phyloP scores from a whole-genome alignment of 2,888 invertebrate genomes.

The Agapetus fuscipes region DNA sequence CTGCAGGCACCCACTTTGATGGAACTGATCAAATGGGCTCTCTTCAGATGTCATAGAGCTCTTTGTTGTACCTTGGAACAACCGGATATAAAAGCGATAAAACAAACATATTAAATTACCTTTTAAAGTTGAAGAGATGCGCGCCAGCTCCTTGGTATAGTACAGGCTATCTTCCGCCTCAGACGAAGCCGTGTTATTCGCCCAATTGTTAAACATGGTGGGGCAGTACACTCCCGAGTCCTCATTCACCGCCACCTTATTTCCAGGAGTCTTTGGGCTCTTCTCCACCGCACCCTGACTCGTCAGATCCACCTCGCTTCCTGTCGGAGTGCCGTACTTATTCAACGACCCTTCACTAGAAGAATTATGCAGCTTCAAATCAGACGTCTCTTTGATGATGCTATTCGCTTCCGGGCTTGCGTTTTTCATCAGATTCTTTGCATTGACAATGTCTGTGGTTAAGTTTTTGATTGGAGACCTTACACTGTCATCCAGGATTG shows the following conservation, averaged over 20 bases:
- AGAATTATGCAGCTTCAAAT: constrained; percentile 7
- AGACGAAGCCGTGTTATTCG: constrained; percentile 15
- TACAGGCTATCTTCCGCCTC: too few relatives aligned
- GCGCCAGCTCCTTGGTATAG: too few relatives aligned
- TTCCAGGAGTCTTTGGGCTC: constrained; percentile 4
- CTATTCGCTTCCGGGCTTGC: constrained; percentile 6
- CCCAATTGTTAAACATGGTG: constrained; percentile 14
- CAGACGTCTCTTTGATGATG: constrained; percentile 12
- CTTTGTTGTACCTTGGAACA: too few relatives aligned
- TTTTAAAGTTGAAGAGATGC: too few relatives aligned
- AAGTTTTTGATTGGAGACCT: constrained; percentile 2
- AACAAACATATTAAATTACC: too few relatives aligned
- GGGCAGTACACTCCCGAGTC: constrained; percentile 19
- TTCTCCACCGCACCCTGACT: constrained; percentile 8
- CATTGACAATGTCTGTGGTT: constrained; percentile 8
- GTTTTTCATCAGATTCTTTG: constrained; percentile 8
- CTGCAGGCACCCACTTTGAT: too few relatives aligned
- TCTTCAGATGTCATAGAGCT: too few relatives aligned
- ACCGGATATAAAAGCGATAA: too few relatives aligned
- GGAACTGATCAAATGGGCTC: too few relatives aligned
- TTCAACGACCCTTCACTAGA: constrained; percentile 20
- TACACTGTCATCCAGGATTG: background rate
- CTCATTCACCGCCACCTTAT: constrained; percentile 5
- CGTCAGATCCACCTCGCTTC: constrained; percentile 13
- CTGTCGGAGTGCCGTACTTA: constrained; percentile 16